These are phyloP conservation scores for Spinibarbus caldwelli DNA, from an alignment of 2,797 vertebrate genomes.

Conservation along the genomic window DNA sequence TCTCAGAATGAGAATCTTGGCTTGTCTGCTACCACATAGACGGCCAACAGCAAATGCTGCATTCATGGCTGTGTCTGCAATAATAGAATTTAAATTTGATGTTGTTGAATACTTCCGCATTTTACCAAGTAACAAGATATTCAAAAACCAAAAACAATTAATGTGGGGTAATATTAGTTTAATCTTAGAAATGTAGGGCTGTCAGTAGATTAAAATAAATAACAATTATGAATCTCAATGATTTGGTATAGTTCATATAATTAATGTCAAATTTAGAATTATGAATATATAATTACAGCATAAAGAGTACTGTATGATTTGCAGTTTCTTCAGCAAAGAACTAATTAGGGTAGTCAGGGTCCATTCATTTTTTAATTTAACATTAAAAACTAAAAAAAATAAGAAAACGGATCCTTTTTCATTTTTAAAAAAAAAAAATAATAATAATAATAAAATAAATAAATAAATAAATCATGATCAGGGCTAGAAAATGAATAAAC, in stretches of 20 bases:
- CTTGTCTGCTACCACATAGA: conserved; percentile 62
- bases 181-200: background rate
- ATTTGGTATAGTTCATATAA: background rate
- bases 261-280: background rate
- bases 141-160: background rate
- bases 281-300: background rate
- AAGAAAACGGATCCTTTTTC: too few relatives aligned
- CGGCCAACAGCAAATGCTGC: conserved; percentile 67
- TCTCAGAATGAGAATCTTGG: conserved; percentile 55
- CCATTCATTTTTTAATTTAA: too few relatives aligned
- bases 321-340: background rate
- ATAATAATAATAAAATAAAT: too few relatives aligned
- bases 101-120: background rate
- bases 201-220: background rate
- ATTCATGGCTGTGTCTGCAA: conserved; percentile 68
- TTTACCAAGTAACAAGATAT: conserved; percentile 1
- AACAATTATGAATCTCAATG: background rate
- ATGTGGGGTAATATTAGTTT: background rate
- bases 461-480: too few relatives aligned
- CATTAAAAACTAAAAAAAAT: too few relatives aligned
- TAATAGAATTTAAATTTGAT: background rate
- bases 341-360: background rate
- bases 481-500: too few relatives aligned
- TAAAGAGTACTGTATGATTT: too few relatives aligned
- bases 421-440: too few relatives aligned